Percentiles rank a stretch among this genome's conserved stretches.
These are phyloP conservation scores for Dryobota labecula DNA, from an alignment of 2,888 invertebrate genomes.

Conservation along the genomic window DNA sequence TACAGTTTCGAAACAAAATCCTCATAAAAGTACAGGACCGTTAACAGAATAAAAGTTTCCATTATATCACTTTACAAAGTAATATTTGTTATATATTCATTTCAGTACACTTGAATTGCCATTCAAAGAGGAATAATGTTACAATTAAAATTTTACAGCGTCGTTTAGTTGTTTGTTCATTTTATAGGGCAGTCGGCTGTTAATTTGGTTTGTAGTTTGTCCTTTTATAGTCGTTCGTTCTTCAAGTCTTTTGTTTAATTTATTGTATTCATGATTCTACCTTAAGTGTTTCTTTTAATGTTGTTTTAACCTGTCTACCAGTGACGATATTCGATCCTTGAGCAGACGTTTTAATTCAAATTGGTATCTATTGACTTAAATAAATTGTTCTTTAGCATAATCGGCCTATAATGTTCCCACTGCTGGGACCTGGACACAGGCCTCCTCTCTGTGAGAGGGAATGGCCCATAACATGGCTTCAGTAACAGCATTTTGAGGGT, in stretches of 20 bases:
- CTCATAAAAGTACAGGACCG: not conserved
- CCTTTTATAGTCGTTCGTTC: conserved; percentile 12
- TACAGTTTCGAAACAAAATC: conserved; percentile 14
- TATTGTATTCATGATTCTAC: not conserved
- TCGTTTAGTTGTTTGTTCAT: conserved; percentile 18
- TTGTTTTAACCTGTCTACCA: not conserved
- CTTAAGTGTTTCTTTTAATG: not conserved
- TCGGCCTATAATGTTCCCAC: too few relatives aligned
- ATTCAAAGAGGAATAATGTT: conserved; percentile 25
- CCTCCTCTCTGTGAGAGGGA: too few relatives aligned
- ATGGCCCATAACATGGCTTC: too few relatives aligned
- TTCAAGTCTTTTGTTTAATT: conserved; percentile 1
- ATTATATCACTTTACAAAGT: conserved; percentile 22
- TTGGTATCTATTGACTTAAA: too few relatives aligned
- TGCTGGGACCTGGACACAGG: too few relatives aligned
- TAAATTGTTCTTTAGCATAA: too few relatives aligned
- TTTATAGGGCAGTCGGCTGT: conserved; percentile 32
- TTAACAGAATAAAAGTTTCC: not conserved
- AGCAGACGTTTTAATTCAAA: not conserved
- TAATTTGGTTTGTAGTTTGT: conserved; percentile 16
- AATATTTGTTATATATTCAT: conserved; percentile 14
- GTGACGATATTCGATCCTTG: not conserved
- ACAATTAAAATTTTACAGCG: conserved; percentile 27
- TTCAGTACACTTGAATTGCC: conserved; percentile 29
- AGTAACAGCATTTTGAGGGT: too few relatives aligned